Evolutionary conservation across 2,888 invertebrate species (phyloP).

Genomic region (Chrysolina haemoptera): DNA sequence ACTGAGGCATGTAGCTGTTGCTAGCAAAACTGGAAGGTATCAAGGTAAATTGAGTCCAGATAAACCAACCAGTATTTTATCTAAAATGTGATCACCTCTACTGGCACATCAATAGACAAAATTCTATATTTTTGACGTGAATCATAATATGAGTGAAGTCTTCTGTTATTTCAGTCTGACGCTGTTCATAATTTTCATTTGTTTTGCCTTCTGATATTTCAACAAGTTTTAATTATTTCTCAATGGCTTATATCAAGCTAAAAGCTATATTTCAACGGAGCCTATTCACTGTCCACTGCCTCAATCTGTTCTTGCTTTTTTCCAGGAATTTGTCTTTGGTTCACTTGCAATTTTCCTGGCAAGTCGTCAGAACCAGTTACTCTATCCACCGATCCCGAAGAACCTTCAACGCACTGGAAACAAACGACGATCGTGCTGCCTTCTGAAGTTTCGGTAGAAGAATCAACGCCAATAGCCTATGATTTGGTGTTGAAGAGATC

Average conservation of each 20-base stretch:
- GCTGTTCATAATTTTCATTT: too few relatives aligned
- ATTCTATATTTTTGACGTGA: too few relatives aligned
- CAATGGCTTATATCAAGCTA: too few relatives aligned
- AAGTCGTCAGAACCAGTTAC: slow-evolving; percentile 61
- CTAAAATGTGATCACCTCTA: too few relatives aligned
- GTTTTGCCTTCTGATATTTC: too few relatives aligned
- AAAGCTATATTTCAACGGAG: too few relatives aligned
- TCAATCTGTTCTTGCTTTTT: slow-evolving; percentile 10
- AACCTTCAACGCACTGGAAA: slow-evolving; percentile 80
- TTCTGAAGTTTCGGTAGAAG: slow-evolving; percentile 73
- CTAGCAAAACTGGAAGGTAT: slow-evolving; percentile 75
- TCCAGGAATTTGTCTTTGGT: slow-evolving; percentile 84
- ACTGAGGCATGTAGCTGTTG: slow-evolving; percentile 76
- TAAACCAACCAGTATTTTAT: too few relatives aligned
- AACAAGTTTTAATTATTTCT: too few relatives aligned
- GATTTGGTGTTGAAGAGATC: slow-evolving; percentile 76
- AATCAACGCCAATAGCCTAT: slow-evolving; percentile 80
- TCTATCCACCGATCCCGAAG: slow-evolving; percentile 75
- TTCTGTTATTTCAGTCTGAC: too few relatives aligned
- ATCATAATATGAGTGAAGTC: too few relatives aligned
- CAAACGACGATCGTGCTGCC: slow-evolving; percentile 85
- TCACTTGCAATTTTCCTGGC: slow-evolving; percentile 77
- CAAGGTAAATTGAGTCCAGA: slow-evolving; percentile 80
- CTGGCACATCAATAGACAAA: too few relatives aligned
- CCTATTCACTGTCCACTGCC: too few relatives aligned